A percentile compares a stretch with the other conserved stretches of the same genome.
phyloP scores from a whole-genome alignment of 2,797 vertebrate species.

The Atherinosoma microstoma region DNA sequence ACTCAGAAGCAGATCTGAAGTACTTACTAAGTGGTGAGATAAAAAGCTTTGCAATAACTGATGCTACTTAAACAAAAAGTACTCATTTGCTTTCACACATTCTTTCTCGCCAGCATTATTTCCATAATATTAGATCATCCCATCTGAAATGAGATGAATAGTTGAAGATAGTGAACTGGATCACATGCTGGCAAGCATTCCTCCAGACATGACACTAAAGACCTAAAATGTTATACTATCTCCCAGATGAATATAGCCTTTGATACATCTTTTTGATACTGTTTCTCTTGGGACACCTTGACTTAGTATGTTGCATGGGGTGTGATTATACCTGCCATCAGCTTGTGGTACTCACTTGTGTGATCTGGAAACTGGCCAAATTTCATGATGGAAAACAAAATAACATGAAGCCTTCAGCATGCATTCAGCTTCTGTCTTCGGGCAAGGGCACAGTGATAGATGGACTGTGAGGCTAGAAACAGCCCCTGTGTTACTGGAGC shows the following conservation, averaged over 20 bases:
- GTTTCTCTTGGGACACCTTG: slow-evolving; percentile 19
- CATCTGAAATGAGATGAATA: slow-evolving; percentile 4
- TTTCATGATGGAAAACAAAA: slow-evolving; percentile 12
- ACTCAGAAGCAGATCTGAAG: slow-evolving; percentile 35
- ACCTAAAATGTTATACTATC: not conserved
- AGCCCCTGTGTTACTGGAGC: slow-evolving; percentile 8
- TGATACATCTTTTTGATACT: slow-evolving; percentile 19
- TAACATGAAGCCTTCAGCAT: slow-evolving; percentile 18
- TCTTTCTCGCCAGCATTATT: slow-evolving; percentile 1
- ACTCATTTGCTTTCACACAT: not conserved
- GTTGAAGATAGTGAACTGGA: not conserved
- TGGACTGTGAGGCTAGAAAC: slow-evolving; percentile 28
- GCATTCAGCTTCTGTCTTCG: slow-evolving; percentile 17
- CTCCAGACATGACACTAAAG: not conserved
- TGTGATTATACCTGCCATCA: slow-evolving; percentile 27
- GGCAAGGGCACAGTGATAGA: slow-evolving; percentile 58
- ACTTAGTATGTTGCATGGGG: slow-evolving; percentile 46
- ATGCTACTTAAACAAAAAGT: slow-evolving; percentile 17
- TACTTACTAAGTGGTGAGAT: slow-evolving; percentile 25
- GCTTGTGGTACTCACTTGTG: not conserved
- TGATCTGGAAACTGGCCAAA: slow-evolving; percentile 24
- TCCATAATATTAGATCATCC: slow-evolving; percentile 8
- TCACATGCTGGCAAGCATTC: not conserved
- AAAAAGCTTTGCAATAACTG: slow-evolving; percentile 45
- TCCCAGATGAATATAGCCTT: slow-evolving; percentile 1